phyloP scores from a whole-genome alignment of 2,888 invertebrate genomes.

The Lithophane semibrunnea region DNA sequence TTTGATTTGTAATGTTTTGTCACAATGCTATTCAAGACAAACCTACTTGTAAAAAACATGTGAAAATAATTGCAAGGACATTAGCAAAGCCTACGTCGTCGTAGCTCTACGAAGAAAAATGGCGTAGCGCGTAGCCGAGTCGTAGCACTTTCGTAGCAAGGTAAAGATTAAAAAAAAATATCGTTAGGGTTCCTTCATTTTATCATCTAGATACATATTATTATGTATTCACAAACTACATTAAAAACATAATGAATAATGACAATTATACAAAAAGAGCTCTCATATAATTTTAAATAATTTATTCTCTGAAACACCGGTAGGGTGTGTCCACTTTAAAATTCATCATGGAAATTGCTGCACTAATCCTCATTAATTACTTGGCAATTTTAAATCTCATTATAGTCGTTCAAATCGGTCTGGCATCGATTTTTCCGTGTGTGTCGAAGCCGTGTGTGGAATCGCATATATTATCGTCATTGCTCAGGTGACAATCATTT shows the following conservation, averaged over 20 bases:
- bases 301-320: constrained; percentile 23
- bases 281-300: constrained; percentile 39
- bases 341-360: constrained; percentile 72
- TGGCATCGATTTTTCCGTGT: constrained; percentile 85
- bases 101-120: neutral
- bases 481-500: constrained; percentile 80
- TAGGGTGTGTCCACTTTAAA: constrained; percentile 56
- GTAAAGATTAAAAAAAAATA: neutral
- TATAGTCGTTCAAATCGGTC: constrained; percentile 86
- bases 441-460: constrained; percentile 72
- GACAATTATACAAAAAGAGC: constrained; percentile 2
- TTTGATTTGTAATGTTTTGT: neutral
- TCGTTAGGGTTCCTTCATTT: neutral
- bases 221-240: neutral
- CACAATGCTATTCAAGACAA: too few species aligned
- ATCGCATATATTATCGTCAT: constrained; percentile 84
- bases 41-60: neutral
- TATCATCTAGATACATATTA: neutral
- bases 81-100: neutral
- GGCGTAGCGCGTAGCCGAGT: constrained; percentile 8
- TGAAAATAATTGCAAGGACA: neutral
- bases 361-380: constrained; percentile 88
- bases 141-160: constrained; percentile 39
- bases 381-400: constrained; percentile 87
- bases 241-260: constrained; percentile 4